A percentile compares a stretch with the other conserved stretches of the same genome.
phyloP scores from a whole-genome alignment of 2,797 vertebrate species.

The Microhierax caerulescens region DNA sequence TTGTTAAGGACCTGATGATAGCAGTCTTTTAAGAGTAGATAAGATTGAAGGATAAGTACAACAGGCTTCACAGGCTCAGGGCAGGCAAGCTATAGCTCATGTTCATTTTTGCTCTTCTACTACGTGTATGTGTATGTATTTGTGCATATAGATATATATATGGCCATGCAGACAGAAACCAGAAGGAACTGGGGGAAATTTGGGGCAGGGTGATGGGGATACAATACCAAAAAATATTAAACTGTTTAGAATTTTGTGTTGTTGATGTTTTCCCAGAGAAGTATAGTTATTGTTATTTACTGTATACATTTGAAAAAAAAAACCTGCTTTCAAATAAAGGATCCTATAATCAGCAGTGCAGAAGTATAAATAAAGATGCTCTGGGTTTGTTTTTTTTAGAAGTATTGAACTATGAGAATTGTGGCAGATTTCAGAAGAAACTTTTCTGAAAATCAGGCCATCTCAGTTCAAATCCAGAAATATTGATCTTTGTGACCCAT shows the following conservation, averaged over 20 bases:
- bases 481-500: neutral
- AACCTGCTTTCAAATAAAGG: neutral
- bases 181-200: neutral
- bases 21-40: neutral
- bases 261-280: neutral
- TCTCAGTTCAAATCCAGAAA: neutral
- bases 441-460: neutral
- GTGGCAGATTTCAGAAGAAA: neutral
- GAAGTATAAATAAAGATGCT: neutral
- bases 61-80: neutral
- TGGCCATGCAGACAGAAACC: neutral
- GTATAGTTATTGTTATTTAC: neutral
- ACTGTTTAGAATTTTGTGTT: neutral
- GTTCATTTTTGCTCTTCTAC: neutral
- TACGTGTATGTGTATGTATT: neutral
- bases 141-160: neutral
- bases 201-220: too few relatives aligned
- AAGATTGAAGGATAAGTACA: neutral
- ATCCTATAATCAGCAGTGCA: neutral
- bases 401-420: neutral
- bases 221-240: neutral
- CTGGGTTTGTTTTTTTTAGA: neutral
- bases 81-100: neutral
- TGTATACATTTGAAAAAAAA: neutral
- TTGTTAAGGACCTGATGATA: neutral